A percentile compares a stretch with the other conserved stretches of the same genome.
These are phyloP conservation scores for Avahi laniger DNA, from an alignment of 2,797 vertebrate genomes.

Conservation along the genomic window DNA sequence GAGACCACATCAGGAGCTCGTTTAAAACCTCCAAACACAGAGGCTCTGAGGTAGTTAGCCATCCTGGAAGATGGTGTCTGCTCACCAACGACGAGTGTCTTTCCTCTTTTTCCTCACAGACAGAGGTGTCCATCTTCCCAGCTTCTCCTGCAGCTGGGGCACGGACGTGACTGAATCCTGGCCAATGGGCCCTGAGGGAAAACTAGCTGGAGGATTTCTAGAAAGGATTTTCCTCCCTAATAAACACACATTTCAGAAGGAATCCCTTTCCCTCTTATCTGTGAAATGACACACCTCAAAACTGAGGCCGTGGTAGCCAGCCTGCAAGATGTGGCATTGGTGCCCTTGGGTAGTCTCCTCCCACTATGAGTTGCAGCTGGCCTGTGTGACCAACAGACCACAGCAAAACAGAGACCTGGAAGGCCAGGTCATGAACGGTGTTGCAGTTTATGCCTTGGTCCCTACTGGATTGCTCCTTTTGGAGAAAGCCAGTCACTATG, in stretches of 20 bases:
- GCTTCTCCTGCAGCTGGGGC: background rate
- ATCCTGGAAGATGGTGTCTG: no score
- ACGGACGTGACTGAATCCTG: background rate
- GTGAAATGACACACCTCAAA: background rate
- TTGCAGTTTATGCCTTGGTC: background rate
- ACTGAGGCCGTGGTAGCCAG: background rate
- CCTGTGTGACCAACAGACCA: background rate
- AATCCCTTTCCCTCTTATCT: background rate
- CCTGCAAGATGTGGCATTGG: background rate
- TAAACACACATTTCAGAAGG: background rate
- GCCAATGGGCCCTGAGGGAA: background rate
- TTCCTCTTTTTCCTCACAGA: background rate
- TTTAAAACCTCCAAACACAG: background rate
- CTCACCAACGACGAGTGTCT: no score
- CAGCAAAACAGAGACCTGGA: background rate
- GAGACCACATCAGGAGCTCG: no score
- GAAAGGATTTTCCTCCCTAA: background rate
- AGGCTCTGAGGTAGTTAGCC: background rate
- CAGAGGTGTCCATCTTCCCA: background rate
- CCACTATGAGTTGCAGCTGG: background rate
- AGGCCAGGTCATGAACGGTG: background rate
- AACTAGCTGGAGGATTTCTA: background rate
- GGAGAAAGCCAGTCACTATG: background rate
- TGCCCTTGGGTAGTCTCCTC: background rate
- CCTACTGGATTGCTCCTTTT: background rate